Evolutionary conservation across 2,113 vertebrate species (phyloP).

Genomic region (Leiothrix lutea): DNA sequence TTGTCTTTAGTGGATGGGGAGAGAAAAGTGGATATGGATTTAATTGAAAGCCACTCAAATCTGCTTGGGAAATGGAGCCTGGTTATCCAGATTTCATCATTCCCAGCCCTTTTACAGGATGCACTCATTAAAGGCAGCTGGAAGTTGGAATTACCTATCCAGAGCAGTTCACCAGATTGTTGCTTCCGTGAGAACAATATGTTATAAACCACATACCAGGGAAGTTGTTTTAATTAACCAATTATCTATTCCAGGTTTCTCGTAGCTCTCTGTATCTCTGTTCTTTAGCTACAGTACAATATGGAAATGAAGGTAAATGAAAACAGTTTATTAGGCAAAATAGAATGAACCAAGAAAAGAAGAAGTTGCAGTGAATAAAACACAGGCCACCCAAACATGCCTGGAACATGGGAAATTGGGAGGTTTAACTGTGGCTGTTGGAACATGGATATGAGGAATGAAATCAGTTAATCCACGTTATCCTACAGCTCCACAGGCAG

Average conservation of each 20-base stretch:
- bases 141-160: conserved; percentile 38
- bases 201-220: conserved; percentile 39
- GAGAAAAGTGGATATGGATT: background rate
- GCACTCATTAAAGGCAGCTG: conserved; percentile 2
- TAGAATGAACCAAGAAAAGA: background rate
- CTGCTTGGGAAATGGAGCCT: background rate
- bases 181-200: conserved; percentile 34
- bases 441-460: background rate
- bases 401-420: background rate
- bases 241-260: conserved; percentile 54
- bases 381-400: background rate
- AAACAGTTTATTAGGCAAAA: conserved; percentile 47
- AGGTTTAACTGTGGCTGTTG: background rate
- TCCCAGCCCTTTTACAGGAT: background rate
- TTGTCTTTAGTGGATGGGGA: background rate
- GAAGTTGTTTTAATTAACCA: conserved; percentile 60
- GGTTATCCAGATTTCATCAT: background rate
- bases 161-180: conserved; percentile 28
- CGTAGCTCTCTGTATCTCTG: conserved; percentile 18
- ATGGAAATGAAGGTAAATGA: conserved; percentile 48
- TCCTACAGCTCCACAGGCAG: background rate
- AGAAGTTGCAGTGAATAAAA: background rate
- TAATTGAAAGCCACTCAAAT: background rate
- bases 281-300: conserved; percentile 52
- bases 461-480: background rate